Conservation (phyloP, 2,113 vertebrate genomes). For the Paradisaea rubra region DNA sequence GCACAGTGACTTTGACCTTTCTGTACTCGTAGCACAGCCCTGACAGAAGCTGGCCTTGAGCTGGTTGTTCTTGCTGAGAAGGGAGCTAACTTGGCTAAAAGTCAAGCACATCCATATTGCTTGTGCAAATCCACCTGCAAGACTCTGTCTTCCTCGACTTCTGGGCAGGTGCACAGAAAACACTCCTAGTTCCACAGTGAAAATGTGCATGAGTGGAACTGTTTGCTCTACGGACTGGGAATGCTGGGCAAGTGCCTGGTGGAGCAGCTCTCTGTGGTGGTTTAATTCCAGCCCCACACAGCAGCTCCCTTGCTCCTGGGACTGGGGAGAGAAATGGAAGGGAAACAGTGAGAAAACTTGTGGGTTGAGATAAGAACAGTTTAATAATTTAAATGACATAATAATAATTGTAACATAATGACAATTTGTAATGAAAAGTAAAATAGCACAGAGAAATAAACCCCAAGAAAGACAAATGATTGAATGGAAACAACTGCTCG, state of each 20-base stretch:
- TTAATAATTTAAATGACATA: neutral
- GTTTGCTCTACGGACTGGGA: neutral
- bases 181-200: neutral
- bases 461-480: neutral
- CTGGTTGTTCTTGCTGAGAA: neutral
- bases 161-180: neutral
- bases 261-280: neutral
- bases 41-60: neutral
- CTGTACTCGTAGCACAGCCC: rapidly evolving
- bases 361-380: neutral
- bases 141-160: neutral
- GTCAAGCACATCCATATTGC: neutral
- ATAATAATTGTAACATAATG: neutral
- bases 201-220: neutral
- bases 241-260: neutral
- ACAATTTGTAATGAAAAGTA: neutral
- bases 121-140: neutral
- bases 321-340: neutral
- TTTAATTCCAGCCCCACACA: neutral
- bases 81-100: neutral
- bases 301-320: neutral
- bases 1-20: neutral
- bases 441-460: neutral
- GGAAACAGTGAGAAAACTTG: neutral
- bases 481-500: neutral